Percentiles rank a stretch among this genome's conserved stretches.
Evolutionary conservation across 2,797 vertebrate genomes (phyloP).

Genomic region (Darevskia mixta): DNA sequence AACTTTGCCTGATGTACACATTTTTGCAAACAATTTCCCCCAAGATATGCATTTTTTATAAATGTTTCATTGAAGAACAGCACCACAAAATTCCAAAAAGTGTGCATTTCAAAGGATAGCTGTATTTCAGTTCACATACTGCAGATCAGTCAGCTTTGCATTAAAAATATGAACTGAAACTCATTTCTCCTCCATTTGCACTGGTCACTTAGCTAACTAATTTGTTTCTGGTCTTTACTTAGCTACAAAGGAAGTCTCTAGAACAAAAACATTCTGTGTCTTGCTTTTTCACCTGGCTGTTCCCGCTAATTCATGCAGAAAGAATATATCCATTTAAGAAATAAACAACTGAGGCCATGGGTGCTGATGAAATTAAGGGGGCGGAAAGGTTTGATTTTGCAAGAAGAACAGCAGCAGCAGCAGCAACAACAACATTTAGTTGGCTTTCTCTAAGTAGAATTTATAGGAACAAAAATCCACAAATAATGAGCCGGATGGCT

Average conservation of each 20-base stretch:
- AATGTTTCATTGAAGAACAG: too few species aligned
- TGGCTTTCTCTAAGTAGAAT: conserved; percentile 47
- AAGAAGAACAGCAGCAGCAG: background rate
- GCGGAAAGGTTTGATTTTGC: background rate
- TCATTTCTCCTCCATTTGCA: too few species aligned
- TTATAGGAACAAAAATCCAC: conserved; percentile 29
- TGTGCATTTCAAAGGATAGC: too few species aligned
- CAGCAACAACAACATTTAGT: conserved; percentile 17
- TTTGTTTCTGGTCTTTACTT: background rate
- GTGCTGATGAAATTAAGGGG: background rate
- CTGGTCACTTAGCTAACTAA: background rate
- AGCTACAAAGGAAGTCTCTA: conserved; percentile 16
- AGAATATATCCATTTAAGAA: conserved; percentile 12
- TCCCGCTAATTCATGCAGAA: background rate
- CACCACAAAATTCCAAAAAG: too few species aligned
- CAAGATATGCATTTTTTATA: too few species aligned
- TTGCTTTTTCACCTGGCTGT: background rate
- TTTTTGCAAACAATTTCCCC: too few species aligned
- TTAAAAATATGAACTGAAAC: too few species aligned
- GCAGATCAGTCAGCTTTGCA: too few species aligned
- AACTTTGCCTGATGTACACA: too few species aligned
- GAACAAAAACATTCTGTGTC: conserved; percentile 8
- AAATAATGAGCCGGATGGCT: conserved; percentile 38
- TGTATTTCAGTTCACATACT: too few species aligned
- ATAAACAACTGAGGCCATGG: background rate